Evolutionary conservation across 2,113 vertebrate genomes (phyloP), one percentile per base, ranked within the genome.

Genomic region (Bufo gargarizans): DNA sequence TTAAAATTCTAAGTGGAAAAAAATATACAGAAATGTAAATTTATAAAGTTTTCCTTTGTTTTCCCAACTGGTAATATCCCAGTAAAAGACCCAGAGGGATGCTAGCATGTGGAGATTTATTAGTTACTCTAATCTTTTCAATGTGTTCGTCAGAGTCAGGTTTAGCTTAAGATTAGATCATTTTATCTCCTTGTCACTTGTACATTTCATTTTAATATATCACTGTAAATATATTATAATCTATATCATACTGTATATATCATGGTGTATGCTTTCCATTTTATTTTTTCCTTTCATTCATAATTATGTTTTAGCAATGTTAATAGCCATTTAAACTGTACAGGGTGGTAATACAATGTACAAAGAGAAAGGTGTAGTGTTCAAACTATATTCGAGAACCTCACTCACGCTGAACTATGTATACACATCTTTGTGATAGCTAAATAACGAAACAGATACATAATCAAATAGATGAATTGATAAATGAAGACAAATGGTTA

Each of bases 41-140:
- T 69, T 84, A 84, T 77, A 77, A 88, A 83, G 81, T 77, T 88
- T 77, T 61, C 80, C 69, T 88, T 88, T 83, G 87, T 88, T 84
- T 88, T 89, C 84, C 47, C 82, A 78, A 56, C 47, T 69, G 82
- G 81, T 76, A 84, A 83, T 78, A 89, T 84, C 71, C 49, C 16
- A 58, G 74, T 88, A 65, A 77, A 84, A 78, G 72, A 53, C 81
- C 81, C 81, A 83, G 58, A 22, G 87, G 87, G 87, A 77, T 4
- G 5, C 43, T 77, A 83, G 83, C 56, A 83, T 88, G 55, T 47
- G 49, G 58, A 14, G 11, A 84, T 78, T 77, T 49, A 55, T 69
- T 77, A 4, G 71, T 20, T 16, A 61, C 22, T 67, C 59, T 72
- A 72, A 82, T 47, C 61, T 47, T 58, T 87, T 72, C 65, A 87